A percentile compares a stretch with the other conserved stretches of the same genome.
These are phyloP conservation scores for Nematolebias whitei DNA, from an alignment of 2,113 vertebrate genomes.

Conservation along the genomic window DNA sequence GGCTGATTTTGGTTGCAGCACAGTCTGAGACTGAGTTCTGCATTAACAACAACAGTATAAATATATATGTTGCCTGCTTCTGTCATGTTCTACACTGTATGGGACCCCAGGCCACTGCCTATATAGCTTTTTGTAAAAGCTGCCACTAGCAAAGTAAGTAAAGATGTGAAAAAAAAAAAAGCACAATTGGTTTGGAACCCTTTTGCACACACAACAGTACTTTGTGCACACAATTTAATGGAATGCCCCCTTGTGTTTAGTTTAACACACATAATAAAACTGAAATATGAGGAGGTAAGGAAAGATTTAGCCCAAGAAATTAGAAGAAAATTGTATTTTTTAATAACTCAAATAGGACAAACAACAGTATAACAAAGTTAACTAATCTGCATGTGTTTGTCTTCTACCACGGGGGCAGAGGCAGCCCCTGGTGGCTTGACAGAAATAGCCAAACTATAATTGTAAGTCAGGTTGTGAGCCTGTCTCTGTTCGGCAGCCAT, in stretches of 20 bases:
- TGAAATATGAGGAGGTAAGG: too few species aligned
- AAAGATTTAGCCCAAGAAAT: not conserved
- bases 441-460: constrained; percentile 72
- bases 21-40: not conserved
- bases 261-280: not conserved
- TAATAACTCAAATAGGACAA: constrained; percentile 5
- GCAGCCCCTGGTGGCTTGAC: constrained; percentile 43
- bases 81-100: not conserved
- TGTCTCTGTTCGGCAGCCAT: constrained; percentile 59
- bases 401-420: constrained; percentile 41
- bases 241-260: not conserved
- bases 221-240: not conserved
- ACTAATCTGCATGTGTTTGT: constrained; percentile 31
- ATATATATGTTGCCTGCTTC: not conserved
- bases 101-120: not conserved
- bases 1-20: not conserved
- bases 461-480: constrained; percentile 66
- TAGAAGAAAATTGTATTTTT: too few species aligned
- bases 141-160: not conserved
- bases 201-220: not conserved
- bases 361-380: constrained; percentile 12
- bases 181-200: not conserved
- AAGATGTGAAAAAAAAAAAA: not conserved
- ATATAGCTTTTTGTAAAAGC: not conserved
- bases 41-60: not conserved